These are phyloP conservation scores for Melanogrammus aeglefinus DNA, from an alignment of 2,797 vertebrate species.

Conservation along the genomic window DNA sequence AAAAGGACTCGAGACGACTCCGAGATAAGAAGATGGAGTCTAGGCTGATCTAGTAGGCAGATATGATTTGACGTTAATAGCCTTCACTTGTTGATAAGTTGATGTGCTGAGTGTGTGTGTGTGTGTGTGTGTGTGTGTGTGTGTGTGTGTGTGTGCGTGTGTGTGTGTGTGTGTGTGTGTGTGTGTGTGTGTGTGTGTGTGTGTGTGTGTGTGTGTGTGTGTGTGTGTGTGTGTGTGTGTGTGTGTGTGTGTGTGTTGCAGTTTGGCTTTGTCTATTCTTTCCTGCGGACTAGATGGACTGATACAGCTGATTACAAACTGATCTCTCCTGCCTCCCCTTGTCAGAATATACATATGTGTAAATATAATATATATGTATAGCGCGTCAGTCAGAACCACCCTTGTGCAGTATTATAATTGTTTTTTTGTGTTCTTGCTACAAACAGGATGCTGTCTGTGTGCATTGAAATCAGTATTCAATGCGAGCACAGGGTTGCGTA, in stretches of 20 bases:
- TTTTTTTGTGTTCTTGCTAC: neutral
- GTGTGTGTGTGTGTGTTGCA: no score
- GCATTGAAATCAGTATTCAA: neutral
- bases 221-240: constrained; percentile 28
- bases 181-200: neutral
- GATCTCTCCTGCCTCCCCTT: no score
- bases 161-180: neutral
- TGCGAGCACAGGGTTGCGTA: neutral
- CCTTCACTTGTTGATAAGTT: neutral
- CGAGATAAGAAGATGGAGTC: neutral
- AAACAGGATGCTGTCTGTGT: neutral
- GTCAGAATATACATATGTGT: no score
- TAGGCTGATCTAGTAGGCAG: neutral
- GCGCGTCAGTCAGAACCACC: neutral
- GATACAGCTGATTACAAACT: neutral
- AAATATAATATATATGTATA: no score
- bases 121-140: neutral
- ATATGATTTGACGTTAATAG: neutral
- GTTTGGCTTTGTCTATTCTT: neutral
- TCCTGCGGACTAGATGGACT: neutral
- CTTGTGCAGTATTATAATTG: neutral
- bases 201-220: neutral
- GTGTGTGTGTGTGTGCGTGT: neutral
- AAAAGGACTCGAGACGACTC: neutral
- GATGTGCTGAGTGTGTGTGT: neutral